Base-by-base conservation (phyloP, 2,888 invertebrate species). In the Cheilosia grossa region DNA sequence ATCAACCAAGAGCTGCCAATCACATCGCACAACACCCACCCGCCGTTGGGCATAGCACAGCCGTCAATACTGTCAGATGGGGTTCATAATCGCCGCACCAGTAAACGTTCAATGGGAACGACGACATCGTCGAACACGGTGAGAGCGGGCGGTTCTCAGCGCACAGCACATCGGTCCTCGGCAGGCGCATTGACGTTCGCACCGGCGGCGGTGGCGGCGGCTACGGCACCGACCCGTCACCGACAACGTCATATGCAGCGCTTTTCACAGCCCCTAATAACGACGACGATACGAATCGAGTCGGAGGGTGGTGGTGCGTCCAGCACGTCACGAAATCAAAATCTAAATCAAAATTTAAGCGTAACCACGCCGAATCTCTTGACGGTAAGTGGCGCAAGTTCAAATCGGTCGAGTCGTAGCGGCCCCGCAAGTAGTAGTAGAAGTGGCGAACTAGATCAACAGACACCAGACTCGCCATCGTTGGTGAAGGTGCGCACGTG, bases 401-500 rank as follows among this genome's bases (percentile, higher is more conserved):
- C 85, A 77, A 85, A 85, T 77, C 85, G 85, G 42, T 85, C 85
- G 15, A 85, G 85, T 72, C 85, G 81, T 85, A 85, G 85, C 66
- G 85, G 85, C 70, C 87, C 78, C 40, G 87, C 77, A 77, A 87
- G 82, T 78, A 78, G 77, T 78, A 59, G 73, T 79, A 75, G 78
- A 77, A 78, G 82, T 75, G 80, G 78, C 88, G 88, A 64, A 58
- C 69, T 83, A 87, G 87, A 87, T 64, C 81, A 80, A 61, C 85
- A 67, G 61, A 90, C 90, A 42, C 90, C 91, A 40, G 92, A 91
- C 80, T 91, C 92, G 47, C 92, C 92, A 30, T 92, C 92, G 44
- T 87, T 92, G 89, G 92, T 92, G 59, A 90, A 89, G 81, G 92
- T 92, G 86, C 90, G 91, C 88, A 91, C 91, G 73, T 92, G 92